phyloP scores from a whole-genome alignment of 2,797 vertebrate genomes.

The Anabacerthia variegaticeps region DNA sequence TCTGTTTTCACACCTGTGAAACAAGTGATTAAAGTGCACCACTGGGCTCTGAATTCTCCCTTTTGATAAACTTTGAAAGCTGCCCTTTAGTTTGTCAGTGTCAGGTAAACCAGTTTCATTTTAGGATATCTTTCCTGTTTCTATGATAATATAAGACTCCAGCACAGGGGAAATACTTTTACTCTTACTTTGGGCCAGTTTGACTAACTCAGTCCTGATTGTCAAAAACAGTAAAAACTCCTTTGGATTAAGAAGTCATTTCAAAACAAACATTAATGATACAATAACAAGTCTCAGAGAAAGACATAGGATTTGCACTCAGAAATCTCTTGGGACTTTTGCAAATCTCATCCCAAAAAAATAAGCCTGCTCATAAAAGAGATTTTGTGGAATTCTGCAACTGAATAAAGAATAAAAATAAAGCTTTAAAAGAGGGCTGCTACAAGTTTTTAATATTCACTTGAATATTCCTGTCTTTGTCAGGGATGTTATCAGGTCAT shows the following conservation, averaged over 20 bases:
- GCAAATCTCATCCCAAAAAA: neutral
- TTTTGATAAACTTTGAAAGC: constrained; percentile 9
- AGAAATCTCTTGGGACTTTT: neutral
- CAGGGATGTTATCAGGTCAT: neutral
- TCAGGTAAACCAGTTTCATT: neutral
- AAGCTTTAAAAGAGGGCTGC: neutral
- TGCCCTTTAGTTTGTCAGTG: neutral
- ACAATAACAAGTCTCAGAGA: neutral
- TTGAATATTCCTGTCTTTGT: neutral
- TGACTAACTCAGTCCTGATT: neutral
- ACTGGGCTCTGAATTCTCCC: constrained; percentile 6
- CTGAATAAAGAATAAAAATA: neutral
- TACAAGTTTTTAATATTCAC: neutral
- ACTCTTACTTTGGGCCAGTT: neutral
- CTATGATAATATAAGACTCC: neutral
- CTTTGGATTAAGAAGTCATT: neutral
- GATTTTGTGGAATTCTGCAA: neutral
- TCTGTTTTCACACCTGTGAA: constrained; percentile 28
- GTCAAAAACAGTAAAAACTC: neutral
- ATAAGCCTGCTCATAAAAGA: neutral
- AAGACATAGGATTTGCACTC: neutral
- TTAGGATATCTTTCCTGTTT: neutral
- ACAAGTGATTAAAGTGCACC: neutral
- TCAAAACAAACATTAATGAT: neutral
- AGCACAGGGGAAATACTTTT: neutral